phyloP scores from a whole-genome alignment of 2,113 vertebrate species.

The Chloropsis hardwickii region DNA sequence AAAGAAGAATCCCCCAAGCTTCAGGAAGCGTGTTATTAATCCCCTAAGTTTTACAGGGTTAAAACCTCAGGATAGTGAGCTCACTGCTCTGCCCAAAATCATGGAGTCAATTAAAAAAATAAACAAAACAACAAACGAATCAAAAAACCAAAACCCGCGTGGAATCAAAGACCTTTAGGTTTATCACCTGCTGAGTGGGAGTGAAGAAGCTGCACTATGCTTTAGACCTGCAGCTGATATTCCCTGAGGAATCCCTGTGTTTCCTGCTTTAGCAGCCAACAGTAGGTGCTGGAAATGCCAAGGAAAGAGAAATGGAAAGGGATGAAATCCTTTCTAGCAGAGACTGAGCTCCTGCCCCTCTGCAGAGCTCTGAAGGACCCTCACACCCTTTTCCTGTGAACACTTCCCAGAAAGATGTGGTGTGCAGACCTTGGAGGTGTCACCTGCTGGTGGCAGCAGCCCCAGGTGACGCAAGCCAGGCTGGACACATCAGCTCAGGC shows the following conservation, averaged over 20 bases:
- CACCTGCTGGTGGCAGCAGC: background rate
- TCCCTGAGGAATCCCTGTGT: background rate
- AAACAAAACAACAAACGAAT: too few species aligned
- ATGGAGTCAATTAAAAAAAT: background rate
- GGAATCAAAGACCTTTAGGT: background rate
- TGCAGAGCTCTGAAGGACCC: background rate
- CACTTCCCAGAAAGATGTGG: fast-evolving
- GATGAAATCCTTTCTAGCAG: background rate
- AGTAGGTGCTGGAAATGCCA: background rate
- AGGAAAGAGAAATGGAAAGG: background rate
- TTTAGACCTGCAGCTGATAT: background rate
- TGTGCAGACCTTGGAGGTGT: background rate
- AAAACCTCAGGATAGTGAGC: background rate
- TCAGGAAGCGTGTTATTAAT: background rate
- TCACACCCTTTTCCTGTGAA: too few species aligned
- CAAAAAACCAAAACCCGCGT: background rate
- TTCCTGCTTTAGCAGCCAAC: background rate
- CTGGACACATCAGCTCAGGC: background rate
- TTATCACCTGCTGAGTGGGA: background rate
- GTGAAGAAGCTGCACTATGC: background rate
- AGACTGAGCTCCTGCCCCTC: background rate
- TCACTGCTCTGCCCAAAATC: background rate
- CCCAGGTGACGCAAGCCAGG: background rate
- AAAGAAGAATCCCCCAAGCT: background rate
- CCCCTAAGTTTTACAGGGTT: background rate